Conservation (phyloP, 2,797 vertebrate species). For the Pseudopleuronectes americanus region DNA sequence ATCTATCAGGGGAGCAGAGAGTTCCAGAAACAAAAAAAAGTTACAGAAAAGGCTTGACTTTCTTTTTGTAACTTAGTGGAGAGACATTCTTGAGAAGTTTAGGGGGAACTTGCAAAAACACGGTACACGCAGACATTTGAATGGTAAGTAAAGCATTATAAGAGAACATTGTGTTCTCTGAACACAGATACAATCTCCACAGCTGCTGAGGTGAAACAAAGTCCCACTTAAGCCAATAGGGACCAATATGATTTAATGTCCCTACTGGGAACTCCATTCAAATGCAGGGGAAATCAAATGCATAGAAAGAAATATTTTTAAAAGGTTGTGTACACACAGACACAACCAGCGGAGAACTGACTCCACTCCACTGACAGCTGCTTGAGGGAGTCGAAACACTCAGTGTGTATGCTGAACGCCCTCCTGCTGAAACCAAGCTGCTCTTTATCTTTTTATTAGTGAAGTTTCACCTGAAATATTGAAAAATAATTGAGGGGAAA, state of each 20-base stretch:
- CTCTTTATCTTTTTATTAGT: neutral
- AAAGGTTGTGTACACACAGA: constrained; percentile 20
- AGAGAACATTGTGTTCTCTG: neutral
- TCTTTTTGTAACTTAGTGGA: neutral
- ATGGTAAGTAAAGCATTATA: neutral
- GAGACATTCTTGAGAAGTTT: too few species aligned
- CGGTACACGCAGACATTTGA: neutral
- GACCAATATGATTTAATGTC: neutral
- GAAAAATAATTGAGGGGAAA: neutral
- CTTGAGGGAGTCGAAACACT: neutral
- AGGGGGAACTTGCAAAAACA: neutral
- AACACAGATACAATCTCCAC: neutral
- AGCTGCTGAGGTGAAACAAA: neutral
- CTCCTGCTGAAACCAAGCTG: too few species aligned
- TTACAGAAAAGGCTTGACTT: neutral
- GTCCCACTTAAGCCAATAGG: neutral
- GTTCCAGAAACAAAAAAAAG: neutral
- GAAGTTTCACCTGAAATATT: too few species aligned
- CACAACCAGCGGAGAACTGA: constrained; percentile 26
- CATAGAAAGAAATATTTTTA: constrained; percentile 18
- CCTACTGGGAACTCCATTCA: constrained; percentile 14
- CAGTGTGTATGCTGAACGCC: neutral
- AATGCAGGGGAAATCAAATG: constrained; percentile 2
- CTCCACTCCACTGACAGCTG: constrained; percentile 18
- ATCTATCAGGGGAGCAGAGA: neutral